phyloP scores from a whole-genome alignment of 2,113 vertebrate genomes.

The Mesocricetus auratus region DNA sequence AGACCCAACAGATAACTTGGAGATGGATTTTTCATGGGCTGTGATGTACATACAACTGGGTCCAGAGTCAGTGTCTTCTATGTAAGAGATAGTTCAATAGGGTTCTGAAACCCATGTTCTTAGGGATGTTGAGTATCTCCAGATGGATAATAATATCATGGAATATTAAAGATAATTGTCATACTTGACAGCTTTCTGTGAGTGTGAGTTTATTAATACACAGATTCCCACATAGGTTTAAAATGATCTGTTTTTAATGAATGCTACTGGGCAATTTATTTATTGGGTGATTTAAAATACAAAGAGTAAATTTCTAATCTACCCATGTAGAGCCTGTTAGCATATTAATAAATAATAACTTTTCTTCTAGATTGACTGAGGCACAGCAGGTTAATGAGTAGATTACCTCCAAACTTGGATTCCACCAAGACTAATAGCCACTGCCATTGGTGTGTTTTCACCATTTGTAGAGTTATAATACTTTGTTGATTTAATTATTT shows the following conservation, averaged over 20 bases:
- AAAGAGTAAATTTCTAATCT: conserved; percentile 63
- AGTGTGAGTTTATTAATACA: conserved; percentile 63
- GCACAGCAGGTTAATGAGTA: neutral
- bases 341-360: conserved; percentile 3
- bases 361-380: conserved; percentile 52
- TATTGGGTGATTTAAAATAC: conserved; percentile 70
- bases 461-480: neutral
- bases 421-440: neutral
- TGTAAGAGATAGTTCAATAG: neutral
- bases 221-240: conserved; percentile 44
- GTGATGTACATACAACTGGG: neutral
- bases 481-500: neutral
- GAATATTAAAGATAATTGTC: conserved; percentile 49
- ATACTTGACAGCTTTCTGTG: conserved; percentile 62
- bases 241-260: conserved; percentile 68
- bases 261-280: conserved; percentile 53
- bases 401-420: neutral
- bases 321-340: conserved; percentile 36
- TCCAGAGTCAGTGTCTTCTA: neutral
- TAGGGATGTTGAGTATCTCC: conserved; percentile 2
- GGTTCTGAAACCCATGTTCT: conserved; percentile 30
- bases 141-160: conserved; percentile 45
- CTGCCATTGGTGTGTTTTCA: neutral
- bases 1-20: neutral
- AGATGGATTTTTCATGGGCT: neutral